These are phyloP conservation scores for Leptocoma aspasia DNA, from an alignment of 2,113 vertebrate genomes.

Conservation along the genomic window DNA sequence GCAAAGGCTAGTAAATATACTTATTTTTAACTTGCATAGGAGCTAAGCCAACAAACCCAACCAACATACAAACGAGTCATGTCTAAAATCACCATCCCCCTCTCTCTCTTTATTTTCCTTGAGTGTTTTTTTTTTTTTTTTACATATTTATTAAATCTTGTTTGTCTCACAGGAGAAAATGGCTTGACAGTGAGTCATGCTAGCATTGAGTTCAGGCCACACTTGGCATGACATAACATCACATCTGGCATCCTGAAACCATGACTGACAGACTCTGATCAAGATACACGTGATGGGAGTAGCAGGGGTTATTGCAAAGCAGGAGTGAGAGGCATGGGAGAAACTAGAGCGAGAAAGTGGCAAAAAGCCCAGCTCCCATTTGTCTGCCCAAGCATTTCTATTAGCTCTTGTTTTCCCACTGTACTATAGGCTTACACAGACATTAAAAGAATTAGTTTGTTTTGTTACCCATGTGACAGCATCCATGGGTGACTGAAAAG, in stretches of 20 bases:
- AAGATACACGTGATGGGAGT: background rate
- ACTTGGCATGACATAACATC: background rate
- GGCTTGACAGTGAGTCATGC: background rate
- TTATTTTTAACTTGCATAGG: background rate
- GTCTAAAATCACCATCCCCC: background rate
- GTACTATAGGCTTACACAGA: background rate
- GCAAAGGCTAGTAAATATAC: background rate
- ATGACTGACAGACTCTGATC: background rate
- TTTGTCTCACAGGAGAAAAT: background rate
- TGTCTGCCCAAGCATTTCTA: background rate
- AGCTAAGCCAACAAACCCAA: background rate
- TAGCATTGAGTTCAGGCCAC: background rate
- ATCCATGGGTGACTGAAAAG: background rate
- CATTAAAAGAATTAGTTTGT: background rate
- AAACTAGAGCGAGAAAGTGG: background rate
- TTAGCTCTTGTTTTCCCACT: background rate
- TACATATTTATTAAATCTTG: background rate
- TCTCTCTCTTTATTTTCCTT: accelerated
- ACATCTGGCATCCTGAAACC: conserved; percentile 13
- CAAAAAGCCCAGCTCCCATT: conserved; percentile 11
- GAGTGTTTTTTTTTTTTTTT: background rate
- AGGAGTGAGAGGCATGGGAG: background rate
- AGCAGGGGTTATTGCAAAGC: background rate
- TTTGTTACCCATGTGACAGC: background rate
- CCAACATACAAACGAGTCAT: background rate